Evolutionary conservation across 2,113 vertebrate species (phyloP).

Genomic region (Pseudorectes ferrugineus): DNA sequence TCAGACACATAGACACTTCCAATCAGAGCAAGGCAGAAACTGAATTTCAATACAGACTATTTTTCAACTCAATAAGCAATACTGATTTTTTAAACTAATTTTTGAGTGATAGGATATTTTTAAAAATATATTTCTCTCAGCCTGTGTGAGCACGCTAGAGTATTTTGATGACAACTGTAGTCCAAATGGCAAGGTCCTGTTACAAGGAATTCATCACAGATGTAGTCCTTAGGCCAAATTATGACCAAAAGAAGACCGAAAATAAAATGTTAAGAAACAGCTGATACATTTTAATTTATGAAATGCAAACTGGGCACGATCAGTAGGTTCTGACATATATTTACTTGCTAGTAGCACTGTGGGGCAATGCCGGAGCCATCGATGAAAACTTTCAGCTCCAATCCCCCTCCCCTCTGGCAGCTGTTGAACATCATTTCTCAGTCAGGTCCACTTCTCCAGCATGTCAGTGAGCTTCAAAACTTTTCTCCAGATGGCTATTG

Average conservation of each 20-base stretch:
- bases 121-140: background rate
- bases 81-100: background rate
- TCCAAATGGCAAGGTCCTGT: slow-evolving; percentile 33
- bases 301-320: background rate
- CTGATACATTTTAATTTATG: slow-evolving; percentile 45
- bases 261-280: slow-evolving; percentile 53
- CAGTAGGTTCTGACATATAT: slow-evolving; percentile 15
- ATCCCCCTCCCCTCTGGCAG: background rate
- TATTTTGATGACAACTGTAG: slow-evolving; percentile 53
- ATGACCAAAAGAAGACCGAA: slow-evolving; percentile 23
- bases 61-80: background rate
- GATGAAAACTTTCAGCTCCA: background rate
- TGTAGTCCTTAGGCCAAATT: slow-evolving; percentile 50
- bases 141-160: background rate
- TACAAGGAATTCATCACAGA: slow-evolving; percentile 45
- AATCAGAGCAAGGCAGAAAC: background rate
- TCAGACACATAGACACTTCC: background rate
- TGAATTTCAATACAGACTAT: background rate
- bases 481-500: slow-evolving; percentile 31
- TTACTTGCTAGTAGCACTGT: background rate
- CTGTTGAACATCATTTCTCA: slow-evolving; percentile 24
- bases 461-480: slow-evolving; percentile 15
- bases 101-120: slow-evolving; percentile 12
- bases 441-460: background rate
- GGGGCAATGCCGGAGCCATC: background rate